phyloP scores from a whole-genome alignment of 37 sponge, comb jelly and placozoan genomes.

The Eunapius fragilis region DNA sequence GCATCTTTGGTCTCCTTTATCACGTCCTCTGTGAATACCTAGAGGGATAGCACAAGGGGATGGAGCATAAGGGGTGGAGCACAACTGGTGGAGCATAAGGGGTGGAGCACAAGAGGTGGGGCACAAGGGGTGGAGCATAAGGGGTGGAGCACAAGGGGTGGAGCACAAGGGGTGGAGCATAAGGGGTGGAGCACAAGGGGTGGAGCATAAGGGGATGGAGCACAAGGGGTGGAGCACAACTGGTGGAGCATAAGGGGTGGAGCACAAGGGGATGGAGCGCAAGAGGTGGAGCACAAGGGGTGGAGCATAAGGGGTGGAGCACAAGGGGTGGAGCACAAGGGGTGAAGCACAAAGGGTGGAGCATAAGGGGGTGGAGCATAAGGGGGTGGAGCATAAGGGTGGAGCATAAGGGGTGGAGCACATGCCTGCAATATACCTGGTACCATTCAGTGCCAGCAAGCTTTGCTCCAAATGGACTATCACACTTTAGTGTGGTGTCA shows the following conservation, averaged over 20 bases:
- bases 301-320: background rate
- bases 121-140: background rate
- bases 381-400: background rate
- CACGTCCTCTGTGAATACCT: constrained; percentile 29
- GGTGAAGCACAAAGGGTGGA: background rate
- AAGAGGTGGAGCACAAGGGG: background rate
- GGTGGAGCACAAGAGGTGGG: background rate
- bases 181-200: background rate
- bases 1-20: constrained; percentile 37
- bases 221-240: too few species aligned
- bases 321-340: background rate
- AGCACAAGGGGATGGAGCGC: background rate
- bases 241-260: background rate
- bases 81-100: background rate
- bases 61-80: background rate
- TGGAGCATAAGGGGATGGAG: background rate
- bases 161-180: background rate
- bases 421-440: constrained; percentile 11
- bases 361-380: background rate
- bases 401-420: background rate
- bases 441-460: constrained; percentile 21
- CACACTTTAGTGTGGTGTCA: background rate
- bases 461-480: constrained; percentile 33
- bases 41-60: background rate
- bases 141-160: background rate